Base-by-base conservation (phyloP, 2,797 vertebrate genomes). In the Ctenopoma multispine region DNA sequence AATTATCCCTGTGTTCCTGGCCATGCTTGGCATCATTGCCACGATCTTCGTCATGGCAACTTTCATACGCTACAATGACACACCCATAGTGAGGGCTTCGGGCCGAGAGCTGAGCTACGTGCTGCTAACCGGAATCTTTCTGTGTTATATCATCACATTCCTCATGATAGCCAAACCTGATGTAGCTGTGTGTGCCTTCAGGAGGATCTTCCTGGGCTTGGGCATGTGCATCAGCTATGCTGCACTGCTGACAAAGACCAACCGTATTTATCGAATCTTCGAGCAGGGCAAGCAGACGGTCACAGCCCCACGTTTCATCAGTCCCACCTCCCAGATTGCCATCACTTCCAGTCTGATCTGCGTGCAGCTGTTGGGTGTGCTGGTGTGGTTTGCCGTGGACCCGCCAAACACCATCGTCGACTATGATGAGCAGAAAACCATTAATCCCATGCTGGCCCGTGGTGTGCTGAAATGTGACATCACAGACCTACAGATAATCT, bases 181-280 rank as follows among this genome's bases (percentile, higher is more conserved):
- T 1, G 92, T 96, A 12, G 97, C 95, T 0, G 96, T 99, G 14
- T 99, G 98, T 72, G 98, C 98, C 67, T 99, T 99, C 92, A 93
- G 98, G 38, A 92, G 98, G 18, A 95, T 99, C 87, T 99, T 99
- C 94, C 69, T 99, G 70, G 98, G 98, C 51, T 84, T 99, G 85
- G 98, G 98, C 12, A 99, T 99, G 98, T 99, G 98, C 90, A 99
- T 99, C 91, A 99, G 98, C 87, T 99, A 99, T 0, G 97, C 98
- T 0, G 98, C 98, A 1, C 95, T 99, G 72, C 93, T 99, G 55
- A 99, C 98, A 49, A 99, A 99, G 92, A 99, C 98, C 73, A 99
- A 99, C 88, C 94, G 98, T 64, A 99, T 99, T 92, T 99, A 98
- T 83, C 96, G 98, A 72, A 99, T 99, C 88, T 99, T 99, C 10